phyloP scores from a whole-genome alignment of 2,113 vertebrate species.

The Chamaetylas fuelleborni region DNA sequence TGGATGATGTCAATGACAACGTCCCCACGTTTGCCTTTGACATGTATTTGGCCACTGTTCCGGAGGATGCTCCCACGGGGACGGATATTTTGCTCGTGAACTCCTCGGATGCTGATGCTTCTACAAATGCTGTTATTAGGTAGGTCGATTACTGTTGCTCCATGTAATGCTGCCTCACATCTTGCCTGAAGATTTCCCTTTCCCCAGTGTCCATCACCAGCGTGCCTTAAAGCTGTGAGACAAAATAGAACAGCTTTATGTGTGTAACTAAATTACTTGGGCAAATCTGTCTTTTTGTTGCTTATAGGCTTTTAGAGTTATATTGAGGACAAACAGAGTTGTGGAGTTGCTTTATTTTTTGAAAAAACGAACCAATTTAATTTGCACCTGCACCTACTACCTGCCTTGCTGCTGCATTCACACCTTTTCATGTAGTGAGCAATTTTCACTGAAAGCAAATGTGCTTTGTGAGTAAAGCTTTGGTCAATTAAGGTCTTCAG shows the following conservation, averaged over 20 bases:
- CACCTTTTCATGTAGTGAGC: background rate
- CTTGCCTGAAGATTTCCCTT: background rate
- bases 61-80: slow-evolving; percentile 89
- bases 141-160: slow-evolving; percentile 39
- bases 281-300: background rate
- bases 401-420: background rate
- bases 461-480: background rate
- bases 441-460: background rate
- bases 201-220: background rate
- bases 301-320: background rate
- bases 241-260: background rate
- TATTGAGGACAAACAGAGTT: background rate
- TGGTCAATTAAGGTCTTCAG: background rate
- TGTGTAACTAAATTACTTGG: background rate
- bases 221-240: background rate
- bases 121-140: slow-evolving; percentile 91
- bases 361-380: background rate
- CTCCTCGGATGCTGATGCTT: slow-evolving; percentile 87
- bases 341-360: background rate
- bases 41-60: slow-evolving; percentile 83
- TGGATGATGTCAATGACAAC: slow-evolving; percentile 94
- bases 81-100: slow-evolving; percentile 91
- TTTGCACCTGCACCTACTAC: background rate
- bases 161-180: background rate
- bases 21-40: slow-evolving; percentile 83